A percentile compares a stretch with the other conserved stretches of the same genome.
These are phyloP conservation scores for Lithobates pipiens DNA, from an alignment of 2,797 vertebrate genomes.

Conservation along the genomic window DNA sequence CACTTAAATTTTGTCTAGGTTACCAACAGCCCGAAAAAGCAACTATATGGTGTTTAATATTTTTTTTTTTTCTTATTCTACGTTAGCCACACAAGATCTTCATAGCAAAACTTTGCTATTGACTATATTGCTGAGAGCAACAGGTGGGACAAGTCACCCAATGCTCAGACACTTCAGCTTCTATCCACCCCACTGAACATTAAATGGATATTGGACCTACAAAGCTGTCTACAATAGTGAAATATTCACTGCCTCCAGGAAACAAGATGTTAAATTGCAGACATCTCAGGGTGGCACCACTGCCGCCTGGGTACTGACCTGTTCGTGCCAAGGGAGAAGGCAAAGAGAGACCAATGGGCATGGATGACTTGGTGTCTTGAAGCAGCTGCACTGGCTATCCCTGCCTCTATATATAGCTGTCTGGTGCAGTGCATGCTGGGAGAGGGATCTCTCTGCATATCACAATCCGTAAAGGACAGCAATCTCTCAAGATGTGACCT, in stretches of 20 bases:
- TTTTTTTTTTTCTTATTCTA: too few relatives aligned
- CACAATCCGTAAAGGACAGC: constrained; percentile 56
- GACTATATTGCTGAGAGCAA: neutral
- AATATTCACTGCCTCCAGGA: neutral
- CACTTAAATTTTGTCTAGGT: too few relatives aligned
- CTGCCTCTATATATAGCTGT: constrained; percentile 74
- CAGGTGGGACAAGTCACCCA: constrained; percentile 1
- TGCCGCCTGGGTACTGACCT: constrained; percentile 51
- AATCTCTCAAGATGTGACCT: constrained; percentile 50
- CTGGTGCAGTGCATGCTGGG: constrained; percentile 72
- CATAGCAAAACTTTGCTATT: too few relatives aligned
- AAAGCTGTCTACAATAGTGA: neutral
- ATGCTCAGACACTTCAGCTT: neutral
- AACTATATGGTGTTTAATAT: too few relatives aligned
- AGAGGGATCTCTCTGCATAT: constrained; percentile 61
- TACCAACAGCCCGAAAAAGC: too few relatives aligned
- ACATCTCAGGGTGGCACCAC: neutral
- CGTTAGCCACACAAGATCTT: too few relatives aligned
- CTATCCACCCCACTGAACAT: neutral
- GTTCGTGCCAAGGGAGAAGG: constrained; percentile 10
- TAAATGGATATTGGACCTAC: neutral
- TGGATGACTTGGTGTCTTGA: constrained; percentile 47
- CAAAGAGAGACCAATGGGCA: neutral
- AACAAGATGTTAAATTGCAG: neutral
- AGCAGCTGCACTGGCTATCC: constrained; percentile 65